Evolutionary conservation across 2,888 invertebrate genomes (phyloP).

Genomic region (Glomeris marginata): DNA sequence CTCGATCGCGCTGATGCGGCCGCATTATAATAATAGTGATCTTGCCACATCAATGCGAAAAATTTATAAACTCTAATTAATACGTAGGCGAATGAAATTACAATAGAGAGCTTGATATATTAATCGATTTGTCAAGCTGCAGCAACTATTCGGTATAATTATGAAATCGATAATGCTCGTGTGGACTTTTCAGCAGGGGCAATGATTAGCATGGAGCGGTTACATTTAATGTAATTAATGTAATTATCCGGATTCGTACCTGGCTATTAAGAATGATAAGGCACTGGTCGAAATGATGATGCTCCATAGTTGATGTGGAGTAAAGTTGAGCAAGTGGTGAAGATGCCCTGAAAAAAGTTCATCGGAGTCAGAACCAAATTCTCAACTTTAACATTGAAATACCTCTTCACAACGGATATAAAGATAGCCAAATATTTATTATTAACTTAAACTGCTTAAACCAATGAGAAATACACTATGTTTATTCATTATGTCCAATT

Average conservation of each 20-base stretch:
- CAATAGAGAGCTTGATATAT: no score
- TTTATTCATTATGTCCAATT: no score
- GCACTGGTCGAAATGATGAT: constrained; percentile 93
- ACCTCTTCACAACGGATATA: no score
- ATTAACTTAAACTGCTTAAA: no score
- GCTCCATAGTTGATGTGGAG: constrained; percentile 92
- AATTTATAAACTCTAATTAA: no score
- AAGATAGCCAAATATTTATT: no score
- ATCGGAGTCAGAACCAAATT: constrained; percentile 2
- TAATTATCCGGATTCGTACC: constrained; percentile 24
- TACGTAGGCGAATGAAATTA: no score
- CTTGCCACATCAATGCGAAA: no score
- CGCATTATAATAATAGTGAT: no score
- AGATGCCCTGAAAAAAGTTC: constrained; percentile 50
- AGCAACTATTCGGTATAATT: neutral
- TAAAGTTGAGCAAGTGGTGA: constrained; percentile 79
- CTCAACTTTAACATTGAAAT: constrained; percentile 3
- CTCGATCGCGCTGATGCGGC: no score
- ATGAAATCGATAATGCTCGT: neutral
- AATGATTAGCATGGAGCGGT: neutral
- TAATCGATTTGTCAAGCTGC: no score
- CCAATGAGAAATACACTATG: no score
- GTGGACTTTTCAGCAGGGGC: neutral
- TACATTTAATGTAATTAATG: neutral
- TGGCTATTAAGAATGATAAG: constrained; percentile 91